phyloP scores from a whole-genome alignment of 2,797 vertebrate genomes.

The Coregonus sp. region DNA sequence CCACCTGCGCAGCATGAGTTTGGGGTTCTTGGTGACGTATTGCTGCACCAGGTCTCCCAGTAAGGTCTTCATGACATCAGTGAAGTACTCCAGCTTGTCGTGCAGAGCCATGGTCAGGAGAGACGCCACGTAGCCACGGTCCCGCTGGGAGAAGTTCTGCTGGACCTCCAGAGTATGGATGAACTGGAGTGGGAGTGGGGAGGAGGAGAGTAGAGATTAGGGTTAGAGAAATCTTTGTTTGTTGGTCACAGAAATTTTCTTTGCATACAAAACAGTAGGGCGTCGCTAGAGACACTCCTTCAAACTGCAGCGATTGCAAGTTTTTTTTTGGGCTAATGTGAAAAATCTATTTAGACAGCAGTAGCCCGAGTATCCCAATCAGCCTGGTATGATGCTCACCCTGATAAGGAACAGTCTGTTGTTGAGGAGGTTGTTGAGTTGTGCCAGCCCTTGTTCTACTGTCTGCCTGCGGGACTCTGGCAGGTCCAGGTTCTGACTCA shows the following conservation, averaged over 20 bases:
- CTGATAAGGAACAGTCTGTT: conserved; percentile 86
- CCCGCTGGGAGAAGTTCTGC: conserved; percentile 85
- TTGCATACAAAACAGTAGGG: too few species aligned
- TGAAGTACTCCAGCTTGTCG: conserved; percentile 89
- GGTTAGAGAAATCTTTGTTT: too few species aligned
- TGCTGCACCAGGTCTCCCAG: conserved; percentile 85
- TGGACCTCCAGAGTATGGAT: conserved; percentile 89
- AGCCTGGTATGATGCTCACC: conserved; percentile 56
- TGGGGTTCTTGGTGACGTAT: conserved; percentile 87
- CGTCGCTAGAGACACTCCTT: too few species aligned
- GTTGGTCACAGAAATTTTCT: too few species aligned
- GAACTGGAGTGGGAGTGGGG: conserved; percentile 67
- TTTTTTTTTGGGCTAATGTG: too few species aligned
- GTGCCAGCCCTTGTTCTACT: conserved; percentile 83
- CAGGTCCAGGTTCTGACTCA: conserved; percentile 76
- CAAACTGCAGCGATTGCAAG: too few species aligned
- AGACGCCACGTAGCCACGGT: conserved; percentile 86
- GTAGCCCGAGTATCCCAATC: too few species aligned
- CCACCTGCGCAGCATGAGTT: conserved; percentile 89
- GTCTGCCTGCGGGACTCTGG: conserved; percentile 76
- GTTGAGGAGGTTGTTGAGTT: conserved; percentile 89
- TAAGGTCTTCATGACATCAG: conserved; percentile 85
- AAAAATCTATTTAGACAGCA: too few species aligned
- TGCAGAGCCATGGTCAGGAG: conserved; percentile 87
- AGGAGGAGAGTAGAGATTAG: not conserved